Conservation (phyloP, 2,113 vertebrate species). For the Silurus asotus region DNA sequence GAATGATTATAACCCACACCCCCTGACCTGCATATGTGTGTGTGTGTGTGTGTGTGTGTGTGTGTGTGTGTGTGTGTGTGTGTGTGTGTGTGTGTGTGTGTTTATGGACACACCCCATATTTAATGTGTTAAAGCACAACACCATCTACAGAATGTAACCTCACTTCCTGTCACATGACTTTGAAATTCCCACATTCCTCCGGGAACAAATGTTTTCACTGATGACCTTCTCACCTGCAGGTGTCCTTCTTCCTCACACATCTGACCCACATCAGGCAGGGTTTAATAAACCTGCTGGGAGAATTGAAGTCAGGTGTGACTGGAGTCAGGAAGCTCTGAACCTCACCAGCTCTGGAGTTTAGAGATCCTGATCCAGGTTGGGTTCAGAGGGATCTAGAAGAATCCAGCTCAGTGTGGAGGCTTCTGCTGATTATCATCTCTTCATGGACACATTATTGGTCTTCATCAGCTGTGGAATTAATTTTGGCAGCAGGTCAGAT, state of each 20-base stretch:
- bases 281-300: background rate
- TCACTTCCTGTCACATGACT: background rate
- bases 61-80: constrained; percentile 19
- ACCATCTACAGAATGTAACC: background rate
- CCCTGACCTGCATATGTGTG: background rate
- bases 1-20: background rate
- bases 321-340: background rate
- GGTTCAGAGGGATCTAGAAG: background rate
- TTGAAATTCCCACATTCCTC: background rate
- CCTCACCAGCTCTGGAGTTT: background rate
- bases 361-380: background rate
- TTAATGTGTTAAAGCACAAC: background rate
- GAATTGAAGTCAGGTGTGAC: background rate
- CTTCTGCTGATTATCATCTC: background rate
- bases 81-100: constrained; percentile 35
- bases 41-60: constrained; percentile 37
- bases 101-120: constrained; percentile 14
- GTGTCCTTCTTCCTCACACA: background rate
- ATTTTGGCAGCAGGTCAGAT: background rate
- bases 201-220: background rate
- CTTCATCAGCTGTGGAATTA: background rate
- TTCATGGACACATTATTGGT: background rate
- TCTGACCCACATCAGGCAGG: background rate
- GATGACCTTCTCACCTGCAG: background rate
- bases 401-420: background rate